These are phyloP conservation scores for Triplophysa siluroides DNA, from an alignment of 2,113 vertebrate species.

Conservation along the genomic window DNA sequence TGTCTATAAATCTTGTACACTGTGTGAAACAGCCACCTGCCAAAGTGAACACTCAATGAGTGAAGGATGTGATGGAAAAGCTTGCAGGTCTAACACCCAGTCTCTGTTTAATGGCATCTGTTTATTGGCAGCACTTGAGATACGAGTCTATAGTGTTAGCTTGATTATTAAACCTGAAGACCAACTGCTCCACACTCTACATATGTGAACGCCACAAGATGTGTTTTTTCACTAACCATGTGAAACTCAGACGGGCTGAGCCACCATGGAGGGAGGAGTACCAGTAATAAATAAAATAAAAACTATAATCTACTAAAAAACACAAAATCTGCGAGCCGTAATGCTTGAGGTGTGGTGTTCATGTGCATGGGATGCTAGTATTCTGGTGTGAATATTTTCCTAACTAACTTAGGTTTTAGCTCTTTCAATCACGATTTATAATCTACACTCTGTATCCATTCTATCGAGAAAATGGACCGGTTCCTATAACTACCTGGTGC, in stretches of 20 bases:
- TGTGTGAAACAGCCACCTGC: constrained; percentile 5
- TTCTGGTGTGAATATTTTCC: too few species aligned
- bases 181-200: constrained; percentile 22
- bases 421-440: too few species aligned
- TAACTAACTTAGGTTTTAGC: too few species aligned
- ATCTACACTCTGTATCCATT: too few species aligned
- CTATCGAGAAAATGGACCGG: too few species aligned
- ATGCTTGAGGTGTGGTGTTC: too few species aligned
- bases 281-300: too few species aligned
- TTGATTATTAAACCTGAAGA: constrained; percentile 22
- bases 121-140: constrained; percentile 29
- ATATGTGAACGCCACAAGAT: not conserved
- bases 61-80: constrained; percentile 25
- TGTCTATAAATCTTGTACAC: constrained; percentile 17
- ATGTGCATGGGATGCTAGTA: too few species aligned
- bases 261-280: not conserved
- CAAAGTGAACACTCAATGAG: constrained; percentile 33
- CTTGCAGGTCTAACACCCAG: not conserved
- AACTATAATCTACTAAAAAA: not conserved
- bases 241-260: not conserved
- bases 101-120: constrained; percentile 21
- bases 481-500: too few species aligned
- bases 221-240: not conserved
- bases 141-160: not conserved
- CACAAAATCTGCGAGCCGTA: too few species aligned